Conservation (phyloP, 1,140 invertebrate genomes). For the Scaptomyza pallida region DNA sequence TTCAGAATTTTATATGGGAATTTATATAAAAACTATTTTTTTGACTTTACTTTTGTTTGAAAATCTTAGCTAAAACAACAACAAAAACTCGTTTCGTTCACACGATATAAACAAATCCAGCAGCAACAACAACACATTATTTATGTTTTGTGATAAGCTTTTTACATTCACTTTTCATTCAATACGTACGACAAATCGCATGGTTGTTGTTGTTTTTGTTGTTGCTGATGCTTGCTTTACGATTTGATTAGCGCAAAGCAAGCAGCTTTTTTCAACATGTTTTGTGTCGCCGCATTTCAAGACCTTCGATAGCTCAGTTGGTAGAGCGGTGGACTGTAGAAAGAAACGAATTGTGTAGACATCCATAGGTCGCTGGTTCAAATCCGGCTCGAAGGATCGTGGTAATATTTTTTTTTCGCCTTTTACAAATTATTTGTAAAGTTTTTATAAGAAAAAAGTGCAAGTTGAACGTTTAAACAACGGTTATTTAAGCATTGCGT, state of each 20-base stretch:
- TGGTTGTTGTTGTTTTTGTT: neutral
- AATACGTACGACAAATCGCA: neutral
- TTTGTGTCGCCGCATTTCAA: constrained; percentile 1
- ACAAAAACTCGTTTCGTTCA: neutral
- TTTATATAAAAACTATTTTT: no score
- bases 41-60: no score
- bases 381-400: constrained; percentile 88
- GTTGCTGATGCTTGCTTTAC: neutral
- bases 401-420: constrained; percentile 9
- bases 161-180: neutral
- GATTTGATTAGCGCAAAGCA: neutral
- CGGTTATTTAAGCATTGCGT: neutral
- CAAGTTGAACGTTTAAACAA: neutral
- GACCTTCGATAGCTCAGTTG: constrained; percentile 93
- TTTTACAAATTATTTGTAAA: neutral
- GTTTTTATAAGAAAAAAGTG: neutral
- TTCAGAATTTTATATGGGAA: no score
- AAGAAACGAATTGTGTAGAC: constrained; percentile 52
- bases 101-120: neutral
- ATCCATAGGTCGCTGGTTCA: constrained; percentile 90
- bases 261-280: neutral
- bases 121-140: neutral
- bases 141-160: neutral
- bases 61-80: neutral
- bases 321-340: constrained; percentile 95